These are phyloP conservation scores for Calvadosia cruxmelitensis DNA, from an alignment of 30 jellyfish, hydroid and myxozoan genomes.

Conservation along the genomic window DNA sequence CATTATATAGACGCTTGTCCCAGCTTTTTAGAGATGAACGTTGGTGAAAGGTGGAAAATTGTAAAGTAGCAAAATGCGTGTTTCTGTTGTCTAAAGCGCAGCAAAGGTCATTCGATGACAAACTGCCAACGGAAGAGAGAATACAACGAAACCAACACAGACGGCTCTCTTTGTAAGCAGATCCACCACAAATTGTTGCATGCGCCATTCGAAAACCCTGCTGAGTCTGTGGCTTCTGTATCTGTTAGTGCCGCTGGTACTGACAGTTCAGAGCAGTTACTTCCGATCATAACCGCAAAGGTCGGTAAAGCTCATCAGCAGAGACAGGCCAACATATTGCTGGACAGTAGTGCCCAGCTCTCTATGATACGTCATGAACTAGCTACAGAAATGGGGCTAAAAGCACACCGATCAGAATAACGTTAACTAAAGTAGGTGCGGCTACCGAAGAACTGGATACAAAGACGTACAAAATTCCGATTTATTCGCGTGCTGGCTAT, in stretches of 20 bases:
- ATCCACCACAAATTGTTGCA: constrained; percentile 33
- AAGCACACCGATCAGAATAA: constrained; percentile 21
- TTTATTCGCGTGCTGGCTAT: not conserved
- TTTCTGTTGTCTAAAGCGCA: constrained; percentile 32
- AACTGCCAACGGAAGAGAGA: constrained; percentile 21
- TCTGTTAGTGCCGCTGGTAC: constrained; percentile 3
- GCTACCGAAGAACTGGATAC: constrained; percentile 39
- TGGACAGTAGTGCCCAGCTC: constrained; percentile 46
- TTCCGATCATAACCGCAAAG: no score
- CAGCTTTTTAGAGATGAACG: constrained; percentile 24
- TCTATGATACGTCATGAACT: constrained; percentile 34
- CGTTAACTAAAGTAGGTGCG: constrained; percentile 42
- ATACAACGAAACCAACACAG: constrained; percentile 15
- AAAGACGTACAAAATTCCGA: constrained; percentile 15
- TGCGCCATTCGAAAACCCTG: constrained; percentile 6
- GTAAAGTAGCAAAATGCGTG: constrained; percentile 36
- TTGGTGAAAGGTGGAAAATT: constrained; percentile 15
- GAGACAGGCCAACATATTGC: constrained; percentile 37
- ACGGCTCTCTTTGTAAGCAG: constrained; percentile 29
- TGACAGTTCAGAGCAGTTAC: constrained; percentile 24
- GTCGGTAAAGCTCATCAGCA: no score
- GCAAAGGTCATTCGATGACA: constrained; percentile 34
- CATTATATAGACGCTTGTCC: constrained; percentile 48
- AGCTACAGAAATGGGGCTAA: constrained; percentile 31
- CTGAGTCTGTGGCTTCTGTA: constrained; percentile 24